Evolutionary conservation across 2,888 invertebrate species (phyloP).

Genomic region (Diabrotica balteata): DNA sequence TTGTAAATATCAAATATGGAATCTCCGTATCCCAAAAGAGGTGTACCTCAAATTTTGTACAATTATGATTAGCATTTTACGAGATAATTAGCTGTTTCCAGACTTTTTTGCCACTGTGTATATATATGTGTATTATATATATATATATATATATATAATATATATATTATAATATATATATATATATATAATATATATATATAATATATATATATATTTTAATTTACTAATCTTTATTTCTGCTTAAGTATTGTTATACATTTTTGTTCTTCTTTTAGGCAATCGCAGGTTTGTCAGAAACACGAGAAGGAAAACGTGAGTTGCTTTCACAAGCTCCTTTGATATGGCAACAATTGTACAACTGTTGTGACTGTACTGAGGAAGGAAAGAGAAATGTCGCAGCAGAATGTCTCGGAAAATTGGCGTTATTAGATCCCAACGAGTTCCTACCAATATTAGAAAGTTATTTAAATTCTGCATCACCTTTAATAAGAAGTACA

Average conservation of each 20-base stretch:
- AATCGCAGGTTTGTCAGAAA: conserved; percentile 82
- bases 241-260: not conserved
- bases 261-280: conserved; percentile 64
- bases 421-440: conserved; percentile 92
- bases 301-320: conserved; percentile 76
- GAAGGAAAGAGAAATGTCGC: conserved; percentile 99
- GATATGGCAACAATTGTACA: conserved; percentile 92
- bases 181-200: too few relatives aligned
- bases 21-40: too few relatives aligned
- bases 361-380: conserved; percentile 95
- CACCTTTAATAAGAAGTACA: conserved; percentile 90
- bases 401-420: conserved; percentile 96
- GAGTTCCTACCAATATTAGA: conserved; percentile 87
- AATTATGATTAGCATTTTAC: too few relatives aligned
- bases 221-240: not conserved
- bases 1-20: too few relatives aligned
- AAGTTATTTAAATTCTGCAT: conserved; percentile 78
- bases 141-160: too few relatives aligned
- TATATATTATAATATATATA: too few relatives aligned
- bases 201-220: too few relatives aligned
- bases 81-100: too few relatives aligned
- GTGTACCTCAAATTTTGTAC: too few relatives aligned
- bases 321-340: conserved; percentile 82
- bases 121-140: too few relatives aligned
- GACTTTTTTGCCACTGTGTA: too few relatives aligned